phyloP scores from a whole-genome alignment of 2,888 invertebrate species.

The Escarpia spicata region DNA sequence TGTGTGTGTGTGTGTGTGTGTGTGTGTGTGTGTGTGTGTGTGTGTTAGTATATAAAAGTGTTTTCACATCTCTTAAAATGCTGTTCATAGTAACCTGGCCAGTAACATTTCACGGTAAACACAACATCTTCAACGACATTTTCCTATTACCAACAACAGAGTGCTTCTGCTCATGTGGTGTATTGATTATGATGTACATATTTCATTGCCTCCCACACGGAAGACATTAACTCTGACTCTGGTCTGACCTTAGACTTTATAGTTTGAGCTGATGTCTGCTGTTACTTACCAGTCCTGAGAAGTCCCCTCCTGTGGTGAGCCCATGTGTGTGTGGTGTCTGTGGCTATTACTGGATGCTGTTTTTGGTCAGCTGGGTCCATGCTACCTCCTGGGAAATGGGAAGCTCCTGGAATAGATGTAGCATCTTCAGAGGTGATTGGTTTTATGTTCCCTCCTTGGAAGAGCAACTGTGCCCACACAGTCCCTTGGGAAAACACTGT shows the following conservation, averaged over 20 bases:
- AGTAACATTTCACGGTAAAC: background rate
- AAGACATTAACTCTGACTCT: background rate
- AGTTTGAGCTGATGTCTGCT: background rate
- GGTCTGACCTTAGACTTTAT: too few relatives aligned
- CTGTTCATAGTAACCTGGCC: too few relatives aligned
- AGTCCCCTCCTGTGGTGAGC: background rate
- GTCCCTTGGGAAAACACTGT: background rate
- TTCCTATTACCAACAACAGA: background rate
- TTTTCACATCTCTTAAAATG: too few relatives aligned
- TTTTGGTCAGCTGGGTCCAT: background rate
- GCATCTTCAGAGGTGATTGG: background rate
- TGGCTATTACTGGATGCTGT: background rate
- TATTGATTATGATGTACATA: background rate
- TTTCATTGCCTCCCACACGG: background rate
- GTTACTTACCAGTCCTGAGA: background rate
- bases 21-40: too few relatives aligned
- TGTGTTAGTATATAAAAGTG: too few relatives aligned
- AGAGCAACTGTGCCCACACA: background rate
- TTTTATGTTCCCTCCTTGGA: background rate
- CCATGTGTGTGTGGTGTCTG: background rate
- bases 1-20: too few relatives aligned
- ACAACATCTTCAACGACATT: background rate
- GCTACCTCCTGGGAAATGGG: background rate
- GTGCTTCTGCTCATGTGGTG: background rate
- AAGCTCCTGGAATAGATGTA: conserved; percentile 12